Percentiles rank a stretch among this genome's conserved stretches.
Evolutionary conservation across 2,797 vertebrate genomes (phyloP).

Genomic region (Peromyscus aztecus): DNA sequence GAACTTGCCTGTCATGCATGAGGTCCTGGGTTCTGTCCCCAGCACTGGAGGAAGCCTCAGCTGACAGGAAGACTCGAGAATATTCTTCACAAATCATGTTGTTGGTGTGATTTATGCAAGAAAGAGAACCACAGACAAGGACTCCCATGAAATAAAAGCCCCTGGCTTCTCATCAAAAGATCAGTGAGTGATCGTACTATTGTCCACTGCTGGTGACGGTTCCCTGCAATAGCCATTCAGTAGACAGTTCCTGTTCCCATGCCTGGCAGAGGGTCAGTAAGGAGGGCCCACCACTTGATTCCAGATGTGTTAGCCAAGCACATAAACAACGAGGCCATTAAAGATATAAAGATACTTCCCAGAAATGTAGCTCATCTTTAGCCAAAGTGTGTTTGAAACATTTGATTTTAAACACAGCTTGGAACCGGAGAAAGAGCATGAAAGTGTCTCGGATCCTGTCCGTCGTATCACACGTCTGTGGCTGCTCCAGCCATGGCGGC

Average conservation of each 20-base stretch:
- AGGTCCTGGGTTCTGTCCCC: background rate
- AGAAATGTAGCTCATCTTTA: background rate
- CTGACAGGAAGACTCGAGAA: background rate
- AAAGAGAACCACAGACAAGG: background rate
- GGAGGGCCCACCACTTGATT: background rate
- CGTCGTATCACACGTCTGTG: background rate
- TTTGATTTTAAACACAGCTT: slow-evolving; percentile 32
- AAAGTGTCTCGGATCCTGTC: background rate
- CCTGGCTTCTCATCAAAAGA: background rate
- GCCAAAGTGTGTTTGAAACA: slow-evolving; percentile 44
- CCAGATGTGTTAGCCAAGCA: background rate
- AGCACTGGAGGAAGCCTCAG: background rate
- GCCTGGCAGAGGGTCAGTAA: background rate
- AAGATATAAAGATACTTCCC: background rate
- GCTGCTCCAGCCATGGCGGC: background rate
- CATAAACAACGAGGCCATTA: background rate
- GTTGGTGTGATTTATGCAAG: background rate
- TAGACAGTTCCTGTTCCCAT: background rate
- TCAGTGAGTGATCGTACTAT: background rate
- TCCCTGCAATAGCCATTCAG: background rate
- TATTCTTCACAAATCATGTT: background rate
- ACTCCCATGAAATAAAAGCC: background rate
- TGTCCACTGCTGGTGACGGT: background rate
- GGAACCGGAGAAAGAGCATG: background rate
- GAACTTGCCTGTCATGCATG: background rate